phyloP scores from a whole-genome alignment of 1,140 invertebrate species.

The Pseudomyrmex dendroicus region DNA sequence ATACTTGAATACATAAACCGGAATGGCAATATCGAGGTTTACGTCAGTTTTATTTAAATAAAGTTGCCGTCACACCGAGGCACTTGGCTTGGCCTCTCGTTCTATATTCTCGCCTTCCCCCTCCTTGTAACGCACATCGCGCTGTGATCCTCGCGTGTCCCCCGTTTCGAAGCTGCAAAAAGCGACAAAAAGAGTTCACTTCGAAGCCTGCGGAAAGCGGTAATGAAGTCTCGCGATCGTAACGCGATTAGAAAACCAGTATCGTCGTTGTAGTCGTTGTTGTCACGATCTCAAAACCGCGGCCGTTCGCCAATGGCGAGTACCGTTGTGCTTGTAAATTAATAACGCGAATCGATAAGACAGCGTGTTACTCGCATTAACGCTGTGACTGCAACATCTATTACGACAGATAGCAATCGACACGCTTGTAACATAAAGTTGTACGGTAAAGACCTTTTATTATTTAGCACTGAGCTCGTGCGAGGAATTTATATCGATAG shows the following conservation, averaged over 20 bases:
- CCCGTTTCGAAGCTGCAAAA: slow-evolving; percentile 31
- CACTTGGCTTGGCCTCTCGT: slow-evolving; percentile 31
- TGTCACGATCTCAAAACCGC: slow-evolving; percentile 10
- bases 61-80: slow-evolving; percentile 71
- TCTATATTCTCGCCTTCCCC: slow-evolving; percentile 21
- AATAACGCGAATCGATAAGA: slow-evolving; percentile 52
- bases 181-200: slow-evolving; percentile 34
- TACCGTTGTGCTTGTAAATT: slow-evolving; percentile 33
- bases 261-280: neutral
- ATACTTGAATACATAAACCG: slow-evolving; percentile 84
- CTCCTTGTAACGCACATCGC: neutral
- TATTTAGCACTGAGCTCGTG: slow-evolving; percentile 35
- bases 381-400: slow-evolving; percentile 6
- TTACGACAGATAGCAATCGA: slow-evolving; percentile 38
- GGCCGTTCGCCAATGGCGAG: neutral
- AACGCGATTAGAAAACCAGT: slow-evolving; percentile 49
- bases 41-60: slow-evolving; percentile 85
- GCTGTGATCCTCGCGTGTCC: slow-evolving; percentile 13
- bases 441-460: slow-evolving; percentile 21
- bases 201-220: slow-evolving; percentile 47
- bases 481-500: slow-evolving; percentile 12
- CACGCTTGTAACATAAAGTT: slow-evolving; percentile 33
- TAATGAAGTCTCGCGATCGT: slow-evolving; percentile 37
- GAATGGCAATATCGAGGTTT: slow-evolving; percentile 83
- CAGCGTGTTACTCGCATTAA: slow-evolving; percentile 36